Percentiles rank a stretch among this genome's conserved stretches.
Evolutionary conservation across 2,113 vertebrate species (phyloP).

Genomic region (Phycodurus eques): DNA sequence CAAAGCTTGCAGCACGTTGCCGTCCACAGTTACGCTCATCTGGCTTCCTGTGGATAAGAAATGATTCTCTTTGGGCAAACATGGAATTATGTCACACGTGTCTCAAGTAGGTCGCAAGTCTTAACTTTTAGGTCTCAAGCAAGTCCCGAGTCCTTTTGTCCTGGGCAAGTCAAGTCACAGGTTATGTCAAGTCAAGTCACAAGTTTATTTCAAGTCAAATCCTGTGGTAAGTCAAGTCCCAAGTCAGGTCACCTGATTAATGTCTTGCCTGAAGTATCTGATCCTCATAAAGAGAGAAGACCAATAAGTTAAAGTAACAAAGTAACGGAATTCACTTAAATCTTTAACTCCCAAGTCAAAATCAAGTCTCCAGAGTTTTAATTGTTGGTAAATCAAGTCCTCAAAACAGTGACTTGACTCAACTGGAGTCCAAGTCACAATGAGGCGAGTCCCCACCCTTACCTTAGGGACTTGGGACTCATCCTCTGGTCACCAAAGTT

Average conservation of each 20-base stretch:
- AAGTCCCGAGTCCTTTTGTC: not conserved
- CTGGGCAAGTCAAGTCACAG: too few species aligned
- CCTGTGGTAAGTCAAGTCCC: not conserved
- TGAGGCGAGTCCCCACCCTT: not conserved
- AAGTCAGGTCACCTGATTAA: not conserved
- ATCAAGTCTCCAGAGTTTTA: too few species aligned
- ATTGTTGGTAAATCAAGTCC: too few species aligned
- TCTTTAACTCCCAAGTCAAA: not conserved
- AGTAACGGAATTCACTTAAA: too few species aligned
- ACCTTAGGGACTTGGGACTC: not conserved
- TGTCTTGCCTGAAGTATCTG: not conserved
- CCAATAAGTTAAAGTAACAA: too few species aligned
- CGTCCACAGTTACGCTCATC: slow-evolving; percentile 74
- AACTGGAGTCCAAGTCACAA: too few species aligned
- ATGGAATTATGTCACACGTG: too few species aligned
- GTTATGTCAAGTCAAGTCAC: too few species aligned
- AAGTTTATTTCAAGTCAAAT: too few species aligned
- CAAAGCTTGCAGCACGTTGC: slow-evolving; percentile 70
- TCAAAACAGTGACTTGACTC: too few species aligned
- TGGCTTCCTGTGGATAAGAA: slow-evolving; percentile 73
- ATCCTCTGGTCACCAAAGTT: not conserved
- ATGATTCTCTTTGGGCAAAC: not conserved
- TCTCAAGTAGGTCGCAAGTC: not conserved
- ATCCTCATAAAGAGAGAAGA: too few species aligned
- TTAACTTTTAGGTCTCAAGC: not conserved